Evolutionary conservation across 2,113 vertebrate genomes (phyloP), one percentile per base, ranked within the genome.

Genomic region (Tylochromis polylepis): DNA sequence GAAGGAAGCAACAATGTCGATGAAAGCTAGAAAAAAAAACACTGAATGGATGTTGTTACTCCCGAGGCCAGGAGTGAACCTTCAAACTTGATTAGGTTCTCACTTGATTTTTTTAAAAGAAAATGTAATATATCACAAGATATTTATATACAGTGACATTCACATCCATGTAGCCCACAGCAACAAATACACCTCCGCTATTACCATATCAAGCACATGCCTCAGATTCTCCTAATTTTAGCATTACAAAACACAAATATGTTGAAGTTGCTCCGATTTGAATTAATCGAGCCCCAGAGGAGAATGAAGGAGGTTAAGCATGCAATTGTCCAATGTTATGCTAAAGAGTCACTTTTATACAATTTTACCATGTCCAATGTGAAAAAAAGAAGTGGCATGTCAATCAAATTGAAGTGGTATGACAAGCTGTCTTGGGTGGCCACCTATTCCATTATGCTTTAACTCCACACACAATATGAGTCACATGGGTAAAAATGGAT

Each of bases 271-370:
- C 85, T 90, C 85, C 70, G 82, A 84, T 86, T 93, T 85, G 67
- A 89, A 94, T 89, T 87, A 90, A 83, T 89, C 60, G 88, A 90
- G 89, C 90, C 88, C 90, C 89, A 11, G 84, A 7, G 31, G 80
- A 88, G 91, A 93, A 91, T 94, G 87, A 91, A 89, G 18, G 91
- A 72, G 85, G 90, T 91, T 91, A 86, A 83, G 92, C 91, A 90
- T 94, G 90, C 89, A 91, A 81, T 91, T 91, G 93, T 93, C 93
- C 91, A 94, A 79, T 95, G 91, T 95, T 90, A 95, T 96, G 95
- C 89, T 91, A 95, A 95, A 94, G 92, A 95, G 88, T 11, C 85
- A 93, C 90, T 94, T 94, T 92, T 88, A 85, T 89, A 88, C 67
- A 75, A 81, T 88, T 93, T 93, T 62, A 90, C 86, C 87, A 89